phyloP scores from a whole-genome alignment of 2,113 vertebrate genomes.

The Hyperoodon ampullatus region DNA sequence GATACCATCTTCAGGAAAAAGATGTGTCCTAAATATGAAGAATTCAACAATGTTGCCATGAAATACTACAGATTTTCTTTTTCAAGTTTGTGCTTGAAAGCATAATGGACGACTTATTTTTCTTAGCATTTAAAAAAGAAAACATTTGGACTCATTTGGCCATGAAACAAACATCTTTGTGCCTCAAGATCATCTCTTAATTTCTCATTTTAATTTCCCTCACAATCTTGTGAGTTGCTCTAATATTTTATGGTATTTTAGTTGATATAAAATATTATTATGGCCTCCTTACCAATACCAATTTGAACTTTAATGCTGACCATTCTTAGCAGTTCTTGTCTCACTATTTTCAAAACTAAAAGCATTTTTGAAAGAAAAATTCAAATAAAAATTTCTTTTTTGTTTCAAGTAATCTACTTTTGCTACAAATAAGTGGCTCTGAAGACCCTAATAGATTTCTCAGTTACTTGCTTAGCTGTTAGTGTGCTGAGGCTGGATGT shows the following conservation, averaged over 20 bases:
- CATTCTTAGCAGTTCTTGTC: background rate
- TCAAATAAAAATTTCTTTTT: background rate
- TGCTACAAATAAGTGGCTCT: constrained; percentile 2
- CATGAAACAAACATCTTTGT: background rate
- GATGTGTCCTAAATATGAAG: background rate
- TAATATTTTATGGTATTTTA: constrained; percentile 32
- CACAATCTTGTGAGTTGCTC: background rate
- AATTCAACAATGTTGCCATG: background rate
- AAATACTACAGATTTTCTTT: background rate
- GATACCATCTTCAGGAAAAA: background rate
- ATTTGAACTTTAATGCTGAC: background rate
- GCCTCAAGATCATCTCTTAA: constrained; percentile 17
- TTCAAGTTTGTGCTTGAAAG: background rate
- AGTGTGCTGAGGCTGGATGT: background rate
- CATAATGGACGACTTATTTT: background rate
- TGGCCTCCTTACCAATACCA: background rate
- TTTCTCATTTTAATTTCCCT: background rate
- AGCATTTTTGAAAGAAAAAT: background rate
- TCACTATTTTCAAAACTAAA: background rate
- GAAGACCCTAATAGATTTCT: background rate
- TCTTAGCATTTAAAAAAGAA: background rate
- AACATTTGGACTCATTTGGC: background rate
- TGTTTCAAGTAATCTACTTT: background rate
- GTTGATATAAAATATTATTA: background rate
- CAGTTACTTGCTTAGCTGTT: background rate